These are phyloP conservation scores for Dromas ardeola DNA, from an alignment of 2,113 vertebrate genomes.

Conservation along the genomic window DNA sequence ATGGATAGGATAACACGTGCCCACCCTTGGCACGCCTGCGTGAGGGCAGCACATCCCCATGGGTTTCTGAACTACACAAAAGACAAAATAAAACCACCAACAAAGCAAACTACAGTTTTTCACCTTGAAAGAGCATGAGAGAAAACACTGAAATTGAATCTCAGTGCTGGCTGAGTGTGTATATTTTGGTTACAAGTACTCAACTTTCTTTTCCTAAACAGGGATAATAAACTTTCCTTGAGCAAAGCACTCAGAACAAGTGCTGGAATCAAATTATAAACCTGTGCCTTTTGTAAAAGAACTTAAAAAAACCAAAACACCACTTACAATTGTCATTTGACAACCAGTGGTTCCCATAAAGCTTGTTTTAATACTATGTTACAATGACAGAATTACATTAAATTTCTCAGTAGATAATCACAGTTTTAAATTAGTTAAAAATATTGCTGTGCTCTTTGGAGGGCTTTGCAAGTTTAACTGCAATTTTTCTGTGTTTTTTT, in stretches of 20 bases:
- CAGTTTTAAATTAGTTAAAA: constrained; percentile 19
- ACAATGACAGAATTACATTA: neutral
- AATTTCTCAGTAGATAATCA: constrained; percentile 6
- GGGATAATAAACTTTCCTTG: neutral
- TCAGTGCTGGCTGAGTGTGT: neutral
- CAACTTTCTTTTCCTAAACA: neutral
- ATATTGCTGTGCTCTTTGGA: neutral
- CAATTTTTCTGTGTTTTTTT: neutral
- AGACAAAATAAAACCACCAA: neutral
- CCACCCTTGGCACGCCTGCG: fast-evolving
- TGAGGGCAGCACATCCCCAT: neutral
- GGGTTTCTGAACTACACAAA: neutral
- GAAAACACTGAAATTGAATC: neutral
- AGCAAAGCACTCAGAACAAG: neutral
- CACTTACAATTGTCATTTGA: neutral
- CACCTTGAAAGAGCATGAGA: neutral
- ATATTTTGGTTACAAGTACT: neutral
- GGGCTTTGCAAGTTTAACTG: neutral
- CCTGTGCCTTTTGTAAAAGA: neutral
- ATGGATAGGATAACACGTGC: neutral
- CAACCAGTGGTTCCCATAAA: neutral
- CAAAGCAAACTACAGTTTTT: neutral
- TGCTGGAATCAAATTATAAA: neutral
- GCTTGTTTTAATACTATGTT: neutral
- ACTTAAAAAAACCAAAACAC: neutral